These are phyloP conservation scores for Neolamprologus fasciatus DNA, from an alignment of 2,113 vertebrate species.

Conservation along the genomic window DNA sequence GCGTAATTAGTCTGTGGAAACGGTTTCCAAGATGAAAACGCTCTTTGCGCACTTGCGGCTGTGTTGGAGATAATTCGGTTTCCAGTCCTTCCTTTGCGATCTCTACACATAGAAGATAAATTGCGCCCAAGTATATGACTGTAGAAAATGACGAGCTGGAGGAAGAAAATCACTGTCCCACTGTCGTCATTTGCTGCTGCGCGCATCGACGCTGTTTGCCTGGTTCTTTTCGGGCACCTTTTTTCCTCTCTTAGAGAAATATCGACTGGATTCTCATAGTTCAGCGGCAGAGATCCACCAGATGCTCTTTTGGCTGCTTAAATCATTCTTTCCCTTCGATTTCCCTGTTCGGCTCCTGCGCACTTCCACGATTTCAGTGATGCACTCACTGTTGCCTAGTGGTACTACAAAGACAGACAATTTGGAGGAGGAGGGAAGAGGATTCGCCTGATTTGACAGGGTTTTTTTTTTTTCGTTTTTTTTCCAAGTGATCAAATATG, in stretches of 20 bases:
- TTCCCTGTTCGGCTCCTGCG: constrained; percentile 51
- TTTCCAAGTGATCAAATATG: background rate
- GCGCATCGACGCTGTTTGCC: constrained; percentile 43
- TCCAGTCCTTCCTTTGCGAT: constrained; percentile 28
- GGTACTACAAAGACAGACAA: constrained; percentile 50
- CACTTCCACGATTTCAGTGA: constrained; percentile 55
- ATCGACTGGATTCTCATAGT: constrained; percentile 27
- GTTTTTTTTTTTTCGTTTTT: background rate
- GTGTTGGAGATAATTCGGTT: constrained; percentile 26
- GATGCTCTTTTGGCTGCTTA: constrained; percentile 17
- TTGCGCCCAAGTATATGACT: constrained; percentile 42
- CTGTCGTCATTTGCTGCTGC: constrained; percentile 48
- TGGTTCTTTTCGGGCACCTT: constrained; percentile 3
- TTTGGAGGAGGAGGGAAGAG: constrained; percentile 41
- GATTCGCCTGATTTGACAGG: constrained; percentile 20
- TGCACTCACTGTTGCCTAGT: constrained; percentile 60
- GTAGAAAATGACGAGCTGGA: constrained; percentile 20
- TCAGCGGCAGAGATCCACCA: constrained; percentile 22
- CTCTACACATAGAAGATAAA: constrained; percentile 31
- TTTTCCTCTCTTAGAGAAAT: background rate
- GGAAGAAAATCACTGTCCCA: constrained; percentile 46
- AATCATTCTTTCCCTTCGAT: constrained; percentile 39
- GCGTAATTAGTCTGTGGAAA: constrained; percentile 30
- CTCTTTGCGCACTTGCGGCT: constrained; percentile 27
- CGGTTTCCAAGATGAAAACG: background rate